Conservation (phyloP, 1,140 invertebrate species). For the Drosophila pandora region DNA sequence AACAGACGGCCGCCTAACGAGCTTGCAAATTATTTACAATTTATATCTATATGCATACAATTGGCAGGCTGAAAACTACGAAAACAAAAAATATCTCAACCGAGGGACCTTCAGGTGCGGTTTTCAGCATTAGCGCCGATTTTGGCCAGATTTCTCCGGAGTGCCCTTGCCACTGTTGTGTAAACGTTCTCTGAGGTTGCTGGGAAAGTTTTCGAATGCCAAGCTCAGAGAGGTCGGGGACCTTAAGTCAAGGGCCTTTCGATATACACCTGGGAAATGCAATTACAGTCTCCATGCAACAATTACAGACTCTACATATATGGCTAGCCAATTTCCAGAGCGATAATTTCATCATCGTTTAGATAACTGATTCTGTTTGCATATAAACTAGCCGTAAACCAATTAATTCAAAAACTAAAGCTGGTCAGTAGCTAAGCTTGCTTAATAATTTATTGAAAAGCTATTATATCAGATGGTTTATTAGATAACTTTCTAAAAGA, state of each 20-base stretch:
- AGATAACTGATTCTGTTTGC: not conserved
- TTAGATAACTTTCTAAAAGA: slow-evolving; percentile 1
- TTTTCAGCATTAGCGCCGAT: slow-evolving; percentile 29
- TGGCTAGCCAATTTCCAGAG: too few relatives aligned
- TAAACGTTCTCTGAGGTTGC: slow-evolving; percentile 46
- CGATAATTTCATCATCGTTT: not conserved
- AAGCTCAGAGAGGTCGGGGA: slow-evolving; percentile 15
- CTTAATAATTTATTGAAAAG: slow-evolving; percentile 1
- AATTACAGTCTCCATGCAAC: not conserved
- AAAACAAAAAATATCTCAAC: slow-evolving; percentile 4
- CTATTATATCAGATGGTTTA: not conserved
- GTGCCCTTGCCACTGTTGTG: slow-evolving; percentile 42
- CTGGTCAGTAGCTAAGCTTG: slow-evolving; percentile 17
- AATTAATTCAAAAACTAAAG: not conserved
- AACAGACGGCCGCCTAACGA: slow-evolving; percentile 8
- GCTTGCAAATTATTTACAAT: slow-evolving; percentile 48
- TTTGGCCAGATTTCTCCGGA: slow-evolving; percentile 39
- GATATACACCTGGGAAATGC: slow-evolving; percentile 7
- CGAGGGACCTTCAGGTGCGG: slow-evolving; percentile 41
- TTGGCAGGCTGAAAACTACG: slow-evolving; percentile 24
- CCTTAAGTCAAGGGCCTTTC: slow-evolving; percentile 19
- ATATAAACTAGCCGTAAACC: slow-evolving; percentile 9
- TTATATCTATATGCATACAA: slow-evolving; percentile 39
- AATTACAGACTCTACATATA: not conserved
- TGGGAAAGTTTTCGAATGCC: slow-evolving; percentile 36